Base-by-base conservation (phyloP, 2,888 invertebrate genomes). In the Cephus rjabovi region DNA sequence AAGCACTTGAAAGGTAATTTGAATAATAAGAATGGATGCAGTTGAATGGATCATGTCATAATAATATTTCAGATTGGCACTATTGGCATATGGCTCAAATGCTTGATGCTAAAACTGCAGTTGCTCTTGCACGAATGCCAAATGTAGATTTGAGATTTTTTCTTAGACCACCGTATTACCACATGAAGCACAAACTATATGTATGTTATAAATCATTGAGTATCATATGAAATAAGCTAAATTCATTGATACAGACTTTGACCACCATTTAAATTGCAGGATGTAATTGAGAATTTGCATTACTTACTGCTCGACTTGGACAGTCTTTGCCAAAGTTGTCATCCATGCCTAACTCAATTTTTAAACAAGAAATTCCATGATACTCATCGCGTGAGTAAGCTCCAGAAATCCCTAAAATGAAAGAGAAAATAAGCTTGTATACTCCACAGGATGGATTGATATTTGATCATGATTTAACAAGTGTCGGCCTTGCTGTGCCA, bases 21-120 rank as follows among this genome's bases (percentile, higher is more conserved):
- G 31, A 34, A 79, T 56, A 15, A 23, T 35, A 23, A 34, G 40
- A 34, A 33, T 31, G 34, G 71, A 40, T 12, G 1, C 4, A 40
- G n/a, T 76, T n/a, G 73, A 56, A 69, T 75, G 74, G 40, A 74
- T 37, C 75, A 76, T n/a, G 33, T 75, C 30, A n/a, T 11, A 73
- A 75, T n/a, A 23, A 34, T 12, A 77, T 88, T 88, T 81, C 82
- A 94, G 94, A 93, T 83, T 92, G 92, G 87, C 92, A 96, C 85
- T 96, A 94, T 87, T 92, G 93, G 76, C 95, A 96, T 86, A 93
- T 98, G 80, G 96, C 97, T 9, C 96, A 97, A 92, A 95, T 96
- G 82, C 93, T 96, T 84, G 96, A 97, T 92, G 93, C 94, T 74
- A 93, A 94, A 83, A 97, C 97, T 0, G 95, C 96, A 3, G 94